Conservation (phyloP, 2,113 vertebrate genomes). For the Lepus europaeus region DNA sequence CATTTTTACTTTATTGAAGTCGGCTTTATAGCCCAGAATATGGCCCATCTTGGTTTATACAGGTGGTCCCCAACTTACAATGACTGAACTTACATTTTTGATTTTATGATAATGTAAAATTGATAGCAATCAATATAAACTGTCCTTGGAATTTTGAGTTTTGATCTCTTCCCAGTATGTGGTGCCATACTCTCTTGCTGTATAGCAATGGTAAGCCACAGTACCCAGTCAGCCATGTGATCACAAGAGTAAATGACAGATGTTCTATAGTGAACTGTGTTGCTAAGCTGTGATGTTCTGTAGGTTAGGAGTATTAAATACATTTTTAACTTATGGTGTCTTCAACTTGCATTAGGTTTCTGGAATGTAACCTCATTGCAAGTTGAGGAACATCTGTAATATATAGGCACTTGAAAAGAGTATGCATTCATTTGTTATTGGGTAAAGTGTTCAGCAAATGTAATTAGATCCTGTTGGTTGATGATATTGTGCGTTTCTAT, state of each 20-base stretch:
- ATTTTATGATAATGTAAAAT: not conserved
- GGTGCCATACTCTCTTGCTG: not conserved
- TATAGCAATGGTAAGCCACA: no score
- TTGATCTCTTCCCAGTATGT: not conserved
- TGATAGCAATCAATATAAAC: not conserved
- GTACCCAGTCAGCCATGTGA: not conserved
- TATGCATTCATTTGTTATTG: not conserved
- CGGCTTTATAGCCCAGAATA: not conserved
- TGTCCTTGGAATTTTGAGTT: not conserved
- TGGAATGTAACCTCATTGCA: not conserved
- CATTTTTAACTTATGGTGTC: not conserved
- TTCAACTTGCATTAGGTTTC: not conserved
- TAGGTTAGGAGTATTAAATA: not conserved
- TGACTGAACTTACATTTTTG: not conserved
- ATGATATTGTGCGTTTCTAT: not conserved
- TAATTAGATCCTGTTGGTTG: not conserved
- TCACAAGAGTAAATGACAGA: not conserved
- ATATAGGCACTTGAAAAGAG: not conserved
- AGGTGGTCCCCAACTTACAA: not conserved
- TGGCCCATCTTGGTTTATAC: not conserved
- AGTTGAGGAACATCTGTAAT: not conserved
- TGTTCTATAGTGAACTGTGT: not conserved
- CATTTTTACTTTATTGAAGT: constrained; percentile 28
- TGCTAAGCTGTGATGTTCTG: not conserved
- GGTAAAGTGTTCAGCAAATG: not conserved